A percentile compares a stretch with the other conserved stretches of the same genome.
phyloP scores from a whole-genome alignment of 2,797 vertebrate species.

The Otolemur crassicaudatus region DNA sequence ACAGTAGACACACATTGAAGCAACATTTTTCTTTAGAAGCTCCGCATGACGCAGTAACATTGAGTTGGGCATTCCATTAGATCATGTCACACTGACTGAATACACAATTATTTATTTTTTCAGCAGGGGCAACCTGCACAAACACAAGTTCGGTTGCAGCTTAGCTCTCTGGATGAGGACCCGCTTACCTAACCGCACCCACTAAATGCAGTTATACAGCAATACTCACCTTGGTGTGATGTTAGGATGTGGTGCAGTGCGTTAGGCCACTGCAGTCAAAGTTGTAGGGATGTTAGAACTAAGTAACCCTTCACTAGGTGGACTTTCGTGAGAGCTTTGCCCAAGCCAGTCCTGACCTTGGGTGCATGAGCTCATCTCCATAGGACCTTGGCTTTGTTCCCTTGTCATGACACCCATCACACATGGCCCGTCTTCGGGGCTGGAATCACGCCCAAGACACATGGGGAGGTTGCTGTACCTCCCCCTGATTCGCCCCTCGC shows the following conservation, averaged over 20 bases:
- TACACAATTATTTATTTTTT: conserved; percentile 71
- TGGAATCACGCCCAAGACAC: not conserved
- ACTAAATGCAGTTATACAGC: conserved; percentile 71
- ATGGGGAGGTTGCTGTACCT: not conserved
- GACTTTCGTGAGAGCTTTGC: not conserved
- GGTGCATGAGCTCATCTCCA: not conserved
- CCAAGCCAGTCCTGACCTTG: not conserved
- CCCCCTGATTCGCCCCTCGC: not conserved
- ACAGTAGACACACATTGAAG: conserved; percentile 46
- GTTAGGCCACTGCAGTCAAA: conserved; percentile 48
- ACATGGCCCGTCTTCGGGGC: conserved; percentile 58
- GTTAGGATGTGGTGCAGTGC: conserved; percentile 48
- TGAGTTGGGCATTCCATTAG: conserved; percentile 80
- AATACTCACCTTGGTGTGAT: conserved; percentile 54
- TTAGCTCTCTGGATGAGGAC: conserved; percentile 43
- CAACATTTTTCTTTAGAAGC: conserved; percentile 78
- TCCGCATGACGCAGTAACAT: conserved; percentile 85
- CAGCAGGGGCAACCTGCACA: conserved; percentile 67
- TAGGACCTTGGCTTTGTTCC: not conserved
- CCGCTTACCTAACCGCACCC: conserved; percentile 44
- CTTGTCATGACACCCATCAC: not conserved
- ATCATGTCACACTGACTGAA: conserved; percentile 58
- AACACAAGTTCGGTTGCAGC: conserved; percentile 27
- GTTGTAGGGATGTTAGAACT: conserved; percentile 59
- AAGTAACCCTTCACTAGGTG: conserved; percentile 51